A percentile compares a stretch with the other conserved stretches of the same genome.
Conservation (phyloP, 2,888 invertebrate species). For the Danaus chrysippus region DNA sequence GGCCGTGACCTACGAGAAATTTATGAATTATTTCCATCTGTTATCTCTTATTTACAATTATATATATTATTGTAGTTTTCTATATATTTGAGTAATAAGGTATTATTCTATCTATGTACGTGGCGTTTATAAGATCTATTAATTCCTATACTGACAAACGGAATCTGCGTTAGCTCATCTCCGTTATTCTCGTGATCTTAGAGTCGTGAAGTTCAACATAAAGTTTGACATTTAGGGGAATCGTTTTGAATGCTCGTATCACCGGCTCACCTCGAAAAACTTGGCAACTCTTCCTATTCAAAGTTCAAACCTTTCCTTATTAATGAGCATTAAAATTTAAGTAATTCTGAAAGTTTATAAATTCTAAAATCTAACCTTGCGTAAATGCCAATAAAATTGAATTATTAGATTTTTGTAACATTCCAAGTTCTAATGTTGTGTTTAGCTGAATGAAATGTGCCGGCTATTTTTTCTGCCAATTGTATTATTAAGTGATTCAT, state of each 20-base stretch:
- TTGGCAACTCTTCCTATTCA: conserved; percentile 47
- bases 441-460: conserved; percentile 25
- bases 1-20: conserved; percentile 37
- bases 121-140: background rate
- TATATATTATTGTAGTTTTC: background rate
- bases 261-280: conserved; percentile 67
- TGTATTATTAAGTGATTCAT: conserved; percentile 70
- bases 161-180: background rate
- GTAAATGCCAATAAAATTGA: background rate
- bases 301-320: conserved; percentile 19
- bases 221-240: conserved; percentile 62
- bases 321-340: conserved; percentile 19
- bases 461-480: conserved; percentile 63
- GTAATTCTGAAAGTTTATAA: conserved; percentile 3
- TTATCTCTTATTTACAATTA: conserved; percentile 10
- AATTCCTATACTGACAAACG: background rate
- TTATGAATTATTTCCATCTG: conserved; percentile 18
- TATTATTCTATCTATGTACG: too few relatives aligned
- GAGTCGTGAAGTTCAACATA: conserved; percentile 54
- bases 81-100: too few relatives aligned
- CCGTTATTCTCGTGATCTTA: background rate
- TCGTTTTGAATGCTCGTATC: conserved; percentile 49
- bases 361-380: background rate
- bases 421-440: too few relatives aligned
- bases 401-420: too few relatives aligned